These are phyloP conservation scores for Glareola pratincola DNA, from an alignment of 2,113 vertebrate species.

Conservation along the genomic window DNA sequence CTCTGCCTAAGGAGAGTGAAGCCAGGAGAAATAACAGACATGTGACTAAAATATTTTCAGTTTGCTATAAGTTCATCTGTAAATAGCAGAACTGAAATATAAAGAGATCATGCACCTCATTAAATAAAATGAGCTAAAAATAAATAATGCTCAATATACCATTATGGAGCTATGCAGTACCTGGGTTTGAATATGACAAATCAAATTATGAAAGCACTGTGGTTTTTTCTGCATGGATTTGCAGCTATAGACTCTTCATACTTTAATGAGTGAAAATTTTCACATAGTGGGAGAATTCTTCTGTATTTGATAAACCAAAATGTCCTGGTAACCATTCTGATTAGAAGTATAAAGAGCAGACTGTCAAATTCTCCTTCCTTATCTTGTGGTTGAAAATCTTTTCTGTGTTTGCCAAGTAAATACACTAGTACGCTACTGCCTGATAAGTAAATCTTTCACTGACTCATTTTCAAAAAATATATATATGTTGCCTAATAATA, in stretches of 20 bases:
- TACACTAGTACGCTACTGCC: neutral
- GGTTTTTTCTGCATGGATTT: neutral
- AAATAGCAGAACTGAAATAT: neutral
- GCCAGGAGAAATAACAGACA: neutral
- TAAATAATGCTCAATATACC: neutral
- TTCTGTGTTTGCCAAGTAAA: neutral
- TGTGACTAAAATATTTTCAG: neutral
- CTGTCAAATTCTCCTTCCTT: neutral
- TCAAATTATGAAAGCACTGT: neutral
- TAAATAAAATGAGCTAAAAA: neutral
- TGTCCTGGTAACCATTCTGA: neutral
- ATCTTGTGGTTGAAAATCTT: neutral
- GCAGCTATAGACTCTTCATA: neutral
- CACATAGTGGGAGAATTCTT: neutral
- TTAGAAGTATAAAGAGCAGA: neutral
- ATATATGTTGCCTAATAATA: neutral
- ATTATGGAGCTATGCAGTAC: neutral
- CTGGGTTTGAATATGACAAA: neutral
- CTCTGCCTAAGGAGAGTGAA: neutral
- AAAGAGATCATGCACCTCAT: neutral
- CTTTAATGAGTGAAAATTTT: neutral
- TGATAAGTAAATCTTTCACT: neutral
- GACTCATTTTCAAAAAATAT: neutral
- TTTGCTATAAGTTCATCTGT: neutral
- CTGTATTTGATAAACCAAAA: neutral